phyloP scores from a whole-genome alignment of 2,797 vertebrate species.

The Sphenodon punctatus region DNA sequence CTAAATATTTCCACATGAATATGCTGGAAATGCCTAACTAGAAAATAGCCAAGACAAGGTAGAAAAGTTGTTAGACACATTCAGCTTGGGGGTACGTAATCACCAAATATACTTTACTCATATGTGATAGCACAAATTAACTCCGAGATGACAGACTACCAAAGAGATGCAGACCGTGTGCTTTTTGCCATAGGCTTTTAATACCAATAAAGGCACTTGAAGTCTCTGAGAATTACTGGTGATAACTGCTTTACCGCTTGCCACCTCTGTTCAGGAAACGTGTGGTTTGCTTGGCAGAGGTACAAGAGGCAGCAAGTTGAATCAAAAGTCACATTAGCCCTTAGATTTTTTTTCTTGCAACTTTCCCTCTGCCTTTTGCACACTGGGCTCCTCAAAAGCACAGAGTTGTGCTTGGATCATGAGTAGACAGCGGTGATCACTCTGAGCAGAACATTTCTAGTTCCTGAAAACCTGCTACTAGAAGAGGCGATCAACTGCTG shows the following conservation, averaged over 20 bases:
- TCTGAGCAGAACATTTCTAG: background rate
- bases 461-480: background rate
- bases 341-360: background rate
- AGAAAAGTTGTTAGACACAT: background rate
- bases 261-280: slow-evolving; percentile 59
- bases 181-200: slow-evolving; percentile 39
- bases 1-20: background rate
- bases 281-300: slow-evolving; percentile 60
- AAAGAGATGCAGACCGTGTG: background rate
- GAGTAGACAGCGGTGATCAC: rapidly evolving
- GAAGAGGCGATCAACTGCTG: too few species aligned
- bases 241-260: slow-evolving; percentile 52
- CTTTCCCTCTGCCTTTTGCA: background rate
- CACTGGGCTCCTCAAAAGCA: background rate
- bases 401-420: background rate
- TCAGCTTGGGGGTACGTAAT: too few species aligned
- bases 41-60: background rate
- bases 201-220: slow-evolving; percentile 38
- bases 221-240: slow-evolving; percentile 40
- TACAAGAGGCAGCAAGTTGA: slow-evolving; percentile 38
- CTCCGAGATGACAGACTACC: background rate
- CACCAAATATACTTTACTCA: too few species aligned
- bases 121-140: rapidly evolving
- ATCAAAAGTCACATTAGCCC: background rate
- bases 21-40: rapidly evolving